Evolutionary conservation across 2,113 vertebrate genomes (phyloP).

Genomic region (Strix uralensis): DNA sequence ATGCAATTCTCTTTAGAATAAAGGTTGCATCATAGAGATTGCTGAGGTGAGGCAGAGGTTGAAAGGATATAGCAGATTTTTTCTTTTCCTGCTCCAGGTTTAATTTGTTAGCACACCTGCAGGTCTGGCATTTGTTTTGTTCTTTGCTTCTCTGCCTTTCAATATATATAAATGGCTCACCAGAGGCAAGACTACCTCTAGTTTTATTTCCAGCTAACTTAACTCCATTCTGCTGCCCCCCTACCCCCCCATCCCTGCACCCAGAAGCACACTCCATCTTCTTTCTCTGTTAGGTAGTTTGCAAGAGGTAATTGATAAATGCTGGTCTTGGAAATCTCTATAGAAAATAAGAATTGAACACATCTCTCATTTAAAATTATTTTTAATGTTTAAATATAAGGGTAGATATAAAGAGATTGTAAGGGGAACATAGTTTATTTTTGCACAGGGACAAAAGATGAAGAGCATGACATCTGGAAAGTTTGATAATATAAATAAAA

Average conservation of each 20-base stretch:
- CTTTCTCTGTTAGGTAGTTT: not conserved
- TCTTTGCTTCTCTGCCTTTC: constrained; percentile 1
- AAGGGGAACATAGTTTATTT: not conserved
- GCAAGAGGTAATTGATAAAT: not conserved
- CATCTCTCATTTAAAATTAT: not conserved
- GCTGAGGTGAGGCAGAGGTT: constrained; percentile 12
- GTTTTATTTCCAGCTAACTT: constrained; percentile 34
- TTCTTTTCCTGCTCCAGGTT: constrained; percentile 3
- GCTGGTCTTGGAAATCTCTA: not conserved
- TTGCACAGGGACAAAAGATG: constrained; percentile 7
- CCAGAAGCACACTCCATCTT: not conserved
- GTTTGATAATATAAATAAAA: constrained; percentile 38
- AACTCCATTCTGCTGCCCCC: not conserved
- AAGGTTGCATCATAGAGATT: not conserved
- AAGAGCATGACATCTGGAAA: constrained; percentile 60
- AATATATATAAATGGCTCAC: not conserved
- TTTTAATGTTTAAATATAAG: not conserved
- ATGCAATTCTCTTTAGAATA: not conserved
- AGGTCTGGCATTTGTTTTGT: constrained; percentile 19
- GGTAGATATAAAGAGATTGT: constrained; percentile 24
- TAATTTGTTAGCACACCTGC: constrained; percentile 58
- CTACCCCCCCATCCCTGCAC: not conserved
- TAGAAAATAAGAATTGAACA: not conserved
- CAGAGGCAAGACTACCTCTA: not conserved
- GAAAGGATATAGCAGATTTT: constrained; percentile 9